Percentiles rank a stretch among this genome's conserved stretches.
phyloP scores from a whole-genome alignment of 2,888 invertebrate species.

The Nycteola revayana region DNA sequence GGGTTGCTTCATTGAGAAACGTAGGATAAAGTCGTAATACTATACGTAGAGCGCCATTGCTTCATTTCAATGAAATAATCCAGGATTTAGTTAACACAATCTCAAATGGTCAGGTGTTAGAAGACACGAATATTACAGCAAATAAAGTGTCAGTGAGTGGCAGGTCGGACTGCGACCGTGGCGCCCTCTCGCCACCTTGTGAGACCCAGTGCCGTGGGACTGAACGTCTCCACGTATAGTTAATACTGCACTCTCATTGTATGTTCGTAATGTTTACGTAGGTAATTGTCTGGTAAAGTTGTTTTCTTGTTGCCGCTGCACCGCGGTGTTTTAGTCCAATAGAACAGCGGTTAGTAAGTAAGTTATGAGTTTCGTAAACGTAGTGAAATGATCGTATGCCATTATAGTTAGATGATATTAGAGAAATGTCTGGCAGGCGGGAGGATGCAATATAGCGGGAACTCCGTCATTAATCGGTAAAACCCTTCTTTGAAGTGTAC shows the following conservation, averaged over 20 bases:
- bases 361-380: slow-evolving; percentile 66
- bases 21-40: too few relatives aligned
- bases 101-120: too few relatives aligned
- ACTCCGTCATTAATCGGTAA: slow-evolving; percentile 50
- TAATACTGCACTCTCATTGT: slow-evolving; percentile 45
- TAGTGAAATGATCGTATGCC: slow-evolving; percentile 71
- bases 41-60: too few relatives aligned
- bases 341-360: slow-evolving; percentile 65
- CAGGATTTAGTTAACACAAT: too few relatives aligned
- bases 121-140: too few relatives aligned
- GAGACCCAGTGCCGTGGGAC: too few relatives aligned
- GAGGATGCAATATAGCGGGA: slow-evolving; percentile 67
- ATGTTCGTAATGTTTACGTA: slow-evolving; percentile 52
- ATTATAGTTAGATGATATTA: slow-evolving; percentile 74
- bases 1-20: too few relatives aligned
- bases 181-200: too few relatives aligned
- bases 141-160: too few relatives aligned
- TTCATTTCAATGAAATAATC: too few relatives aligned
- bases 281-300: slow-evolving; percentile 62
- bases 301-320: slow-evolving; percentile 47
- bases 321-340: slow-evolving; percentile 62
- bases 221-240: slow-evolving; percentile 2
- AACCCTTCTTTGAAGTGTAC: slow-evolving; percentile 76
- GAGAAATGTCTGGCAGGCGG: slow-evolving; percentile 69
- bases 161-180: too few relatives aligned